Evolutionary conservation across 1,140 invertebrate genomes (phyloP), one percentile per base, ranked within the genome.

Genomic region (Telenomus remus): DNA sequence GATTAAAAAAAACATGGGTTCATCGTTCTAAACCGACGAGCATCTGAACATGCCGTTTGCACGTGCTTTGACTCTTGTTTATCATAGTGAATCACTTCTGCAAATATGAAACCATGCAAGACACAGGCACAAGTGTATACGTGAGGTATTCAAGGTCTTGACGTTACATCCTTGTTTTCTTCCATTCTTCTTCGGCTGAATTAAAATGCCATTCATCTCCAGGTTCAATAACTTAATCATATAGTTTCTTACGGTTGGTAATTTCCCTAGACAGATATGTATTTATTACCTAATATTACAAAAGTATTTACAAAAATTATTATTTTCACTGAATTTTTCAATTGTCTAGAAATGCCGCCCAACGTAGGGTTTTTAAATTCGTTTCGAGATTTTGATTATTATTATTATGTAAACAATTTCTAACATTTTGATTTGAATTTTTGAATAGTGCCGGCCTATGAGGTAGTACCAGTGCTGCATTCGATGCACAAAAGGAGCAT

Each of bases 381-480:
- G n/a, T n/a, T n/a, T n/a, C n/a, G n/a, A n/a, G n/a, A n/a, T n/a
- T n/a, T n/a, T n/a, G n/a, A n/a, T n/a, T n/a, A n/a, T n/a, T n/a
- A n/a, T n/a, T n/a, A n/a, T n/a, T n/a, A n/a, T n/a, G n/a, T n/a
- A n/a, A n/a, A n/a, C n/a, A n/a, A n/a, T n/a, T n/a, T n/a, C n/a
- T n/a, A n/a, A 39, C 3, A 11, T 39, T 39, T 9, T 39, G 3
- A 9, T 4, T 39, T 39, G 8, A 39, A 16, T 35, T 16, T 37
- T 55, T 53, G 43, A 78, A 33, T 79, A 92, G 92, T 93, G 79
- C 92, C 92, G 70, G 88, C 90, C 76, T 93, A 93, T 80, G 91
- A 93, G 85, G 86, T 93, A 63, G 89, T 93, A 78, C 89, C 86
- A 59, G 82, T 87, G 78, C 85, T 87, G 81, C 87, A 82, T 86